phyloP scores from a whole-genome alignment of 2,888 invertebrate genomes.

The Morinoia aosen region DNA sequence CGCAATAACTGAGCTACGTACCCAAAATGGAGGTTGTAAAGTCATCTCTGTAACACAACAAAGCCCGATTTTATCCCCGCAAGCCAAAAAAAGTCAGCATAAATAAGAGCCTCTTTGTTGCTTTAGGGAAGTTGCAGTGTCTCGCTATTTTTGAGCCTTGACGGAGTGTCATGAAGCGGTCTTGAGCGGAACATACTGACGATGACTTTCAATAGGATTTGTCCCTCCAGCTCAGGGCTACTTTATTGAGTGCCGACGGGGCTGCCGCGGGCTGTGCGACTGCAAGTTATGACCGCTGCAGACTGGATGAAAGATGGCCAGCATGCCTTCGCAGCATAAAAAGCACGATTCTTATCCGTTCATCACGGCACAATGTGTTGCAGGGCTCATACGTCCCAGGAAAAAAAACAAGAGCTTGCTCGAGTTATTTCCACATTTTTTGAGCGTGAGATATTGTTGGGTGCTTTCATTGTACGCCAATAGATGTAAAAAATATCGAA shows the following conservation, averaged over 20 bases:
- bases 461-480: not conserved
- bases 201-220: constrained; percentile 24
- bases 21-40: not conserved
- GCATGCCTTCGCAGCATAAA: constrained; percentile 1
- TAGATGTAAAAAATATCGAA: not conserved
- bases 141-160: constrained; percentile 3
- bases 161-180: constrained; percentile 8
- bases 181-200: not conserved
- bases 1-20: no score
- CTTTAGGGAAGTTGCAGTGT: not conserved
- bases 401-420: not conserved
- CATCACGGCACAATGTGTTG: not conserved
- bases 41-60: not conserved
- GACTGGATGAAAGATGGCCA: constrained; percentile 33
- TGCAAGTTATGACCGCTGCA: constrained; percentile 37
- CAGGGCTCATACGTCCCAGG: not conserved
- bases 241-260: constrained; percentile 25
- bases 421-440: not conserved
- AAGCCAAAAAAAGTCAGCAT: not conserved
- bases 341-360: not conserved
- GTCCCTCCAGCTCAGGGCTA: not conserved
- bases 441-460: not conserved
- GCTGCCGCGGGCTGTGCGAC: not conserved
- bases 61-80: not conserved
- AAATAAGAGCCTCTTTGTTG: not conserved